These are phyloP conservation scores for Rhynchophorus ferrugineus DNA, from an alignment of 1,140 invertebrate species.

Conservation along the genomic window DNA sequence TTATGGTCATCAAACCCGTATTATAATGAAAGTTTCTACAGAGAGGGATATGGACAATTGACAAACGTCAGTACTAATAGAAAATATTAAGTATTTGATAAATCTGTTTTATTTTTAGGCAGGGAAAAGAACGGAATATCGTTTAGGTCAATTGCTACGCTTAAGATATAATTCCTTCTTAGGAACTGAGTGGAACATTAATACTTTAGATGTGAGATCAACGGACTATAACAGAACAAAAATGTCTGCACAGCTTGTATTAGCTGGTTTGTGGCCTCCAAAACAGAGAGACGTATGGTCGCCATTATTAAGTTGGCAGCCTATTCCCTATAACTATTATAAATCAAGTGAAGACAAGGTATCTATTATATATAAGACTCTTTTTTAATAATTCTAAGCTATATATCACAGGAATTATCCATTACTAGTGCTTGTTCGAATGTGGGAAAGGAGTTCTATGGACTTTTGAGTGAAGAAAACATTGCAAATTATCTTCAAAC, in stretches of 20 bases:
- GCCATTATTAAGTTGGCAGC: slow-evolving; percentile 68
- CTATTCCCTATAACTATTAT: slow-evolving; percentile 65
- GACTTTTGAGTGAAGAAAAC: too few relatives aligned
- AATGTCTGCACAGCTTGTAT: slow-evolving; percentile 48
- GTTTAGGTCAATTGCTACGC: slow-evolving; percentile 53
- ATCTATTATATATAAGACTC: too few relatives aligned
- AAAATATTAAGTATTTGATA: too few relatives aligned
- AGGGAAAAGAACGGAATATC: slow-evolving; percentile 47
- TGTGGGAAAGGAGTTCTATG: too few relatives aligned
- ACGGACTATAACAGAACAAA: slow-evolving; percentile 49
- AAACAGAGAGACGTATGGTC: slow-evolving; percentile 60
- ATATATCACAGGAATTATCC: too few relatives aligned
- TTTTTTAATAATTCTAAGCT: too few relatives aligned
- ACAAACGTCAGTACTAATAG: neutral
- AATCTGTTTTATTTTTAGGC: too few relatives aligned
- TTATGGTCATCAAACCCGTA: neutral
- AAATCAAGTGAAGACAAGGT: slow-evolving; percentile 49
- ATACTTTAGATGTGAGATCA: slow-evolving; percentile 28
- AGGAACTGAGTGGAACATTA: slow-evolving; percentile 48
- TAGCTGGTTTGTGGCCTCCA: slow-evolving; percentile 47
- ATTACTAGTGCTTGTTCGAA: too few relatives aligned
- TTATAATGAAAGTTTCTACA: neutral
- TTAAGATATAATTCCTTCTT: slow-evolving; percentile 54
- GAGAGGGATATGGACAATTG: neutral
- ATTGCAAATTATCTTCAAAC: too few relatives aligned